A percentile compares a stretch with the other conserved stretches of the same genome.
Evolutionary conservation across 2,888 invertebrate species (phyloP).

Genomic region (Ypsolopha scabrella): DNA sequence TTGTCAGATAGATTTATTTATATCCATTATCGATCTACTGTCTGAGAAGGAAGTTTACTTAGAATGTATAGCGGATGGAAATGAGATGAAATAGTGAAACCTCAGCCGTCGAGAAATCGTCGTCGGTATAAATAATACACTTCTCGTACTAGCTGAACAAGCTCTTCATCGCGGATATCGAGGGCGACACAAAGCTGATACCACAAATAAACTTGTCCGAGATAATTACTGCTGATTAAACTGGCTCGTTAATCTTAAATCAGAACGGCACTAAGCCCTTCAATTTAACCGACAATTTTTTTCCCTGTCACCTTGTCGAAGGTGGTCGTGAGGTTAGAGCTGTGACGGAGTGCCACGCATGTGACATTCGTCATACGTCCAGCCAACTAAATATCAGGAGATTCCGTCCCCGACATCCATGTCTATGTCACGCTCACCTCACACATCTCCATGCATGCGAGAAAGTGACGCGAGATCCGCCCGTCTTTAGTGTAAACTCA

Average conservation of each 20-base stretch:
- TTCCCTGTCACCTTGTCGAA: background rate
- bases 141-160: conserved; percentile 40
- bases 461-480: conserved; percentile 1
- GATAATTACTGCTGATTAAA: background rate
- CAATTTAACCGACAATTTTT: background rate
- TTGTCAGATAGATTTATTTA: no score
- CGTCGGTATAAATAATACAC: conserved; percentile 54
- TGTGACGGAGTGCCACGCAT: background rate
- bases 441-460: background rate
- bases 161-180: conserved; percentile 37
- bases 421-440: background rate
- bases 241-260: background rate
- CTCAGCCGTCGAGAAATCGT: conserved; percentile 57
- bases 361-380: no score
- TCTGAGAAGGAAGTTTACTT: no score
- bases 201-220: conserved; percentile 1
- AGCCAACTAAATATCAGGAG: background rate
- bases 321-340: background rate
- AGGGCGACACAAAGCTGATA: background rate
- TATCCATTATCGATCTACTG: no score
- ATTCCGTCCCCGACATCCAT: background rate
- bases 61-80: conserved; percentile 8
- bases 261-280: background rate
- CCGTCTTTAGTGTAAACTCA: conserved; percentile 19
- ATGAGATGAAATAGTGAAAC: conserved; percentile 67